phyloP scores from a whole-genome alignment of 2,797 vertebrate species.

The Gallinago solitaria region DNA sequence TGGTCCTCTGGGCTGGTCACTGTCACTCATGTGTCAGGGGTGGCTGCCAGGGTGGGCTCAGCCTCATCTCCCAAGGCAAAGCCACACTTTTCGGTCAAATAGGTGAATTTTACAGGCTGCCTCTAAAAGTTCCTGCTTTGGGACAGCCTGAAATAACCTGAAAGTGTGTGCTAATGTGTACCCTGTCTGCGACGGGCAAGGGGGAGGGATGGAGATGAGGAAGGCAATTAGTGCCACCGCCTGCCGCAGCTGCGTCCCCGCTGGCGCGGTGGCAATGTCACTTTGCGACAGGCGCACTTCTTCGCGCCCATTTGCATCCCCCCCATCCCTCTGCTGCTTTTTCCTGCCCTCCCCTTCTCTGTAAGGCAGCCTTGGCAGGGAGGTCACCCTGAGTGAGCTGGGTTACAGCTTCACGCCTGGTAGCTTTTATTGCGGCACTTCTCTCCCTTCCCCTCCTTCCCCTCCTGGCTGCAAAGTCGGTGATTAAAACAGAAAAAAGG shows the following conservation, averaged over 20 bases:
- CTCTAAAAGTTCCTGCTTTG: neutral
- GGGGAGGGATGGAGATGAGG: neutral
- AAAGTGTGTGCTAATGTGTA: neutral
- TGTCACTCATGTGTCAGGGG: accelerated
- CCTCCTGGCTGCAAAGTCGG: slow-evolving; percentile 1
- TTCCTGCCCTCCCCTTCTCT: neutral
- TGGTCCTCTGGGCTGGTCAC: neutral
- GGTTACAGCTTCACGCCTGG: slow-evolving; percentile 55
- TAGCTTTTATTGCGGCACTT: slow-evolving; percentile 25
- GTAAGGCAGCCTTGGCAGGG: neutral
- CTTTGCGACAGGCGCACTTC: accelerated
- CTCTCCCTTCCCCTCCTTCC: slow-evolving; percentile 14
- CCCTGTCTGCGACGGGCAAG: neutral
- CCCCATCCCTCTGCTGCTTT: neutral
- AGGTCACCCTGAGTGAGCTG: slow-evolving; percentile 37
- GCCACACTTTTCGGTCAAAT: neutral
- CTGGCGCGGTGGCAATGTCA: accelerated
- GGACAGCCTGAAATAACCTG: neutral
- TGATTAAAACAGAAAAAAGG: slow-evolving; percentile 10
- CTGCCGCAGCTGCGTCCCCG: accelerated
- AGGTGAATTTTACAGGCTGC: neutral
- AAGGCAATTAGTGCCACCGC: neutral
- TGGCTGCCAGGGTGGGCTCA: neutral
- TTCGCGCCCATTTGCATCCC: neutral
- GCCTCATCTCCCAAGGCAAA: neutral